Evolutionary conservation across 2,888 invertebrate species (phyloP), one percentile per base, ranked within the genome.

Genomic region (Pyrochroa serraticornis): DNA sequence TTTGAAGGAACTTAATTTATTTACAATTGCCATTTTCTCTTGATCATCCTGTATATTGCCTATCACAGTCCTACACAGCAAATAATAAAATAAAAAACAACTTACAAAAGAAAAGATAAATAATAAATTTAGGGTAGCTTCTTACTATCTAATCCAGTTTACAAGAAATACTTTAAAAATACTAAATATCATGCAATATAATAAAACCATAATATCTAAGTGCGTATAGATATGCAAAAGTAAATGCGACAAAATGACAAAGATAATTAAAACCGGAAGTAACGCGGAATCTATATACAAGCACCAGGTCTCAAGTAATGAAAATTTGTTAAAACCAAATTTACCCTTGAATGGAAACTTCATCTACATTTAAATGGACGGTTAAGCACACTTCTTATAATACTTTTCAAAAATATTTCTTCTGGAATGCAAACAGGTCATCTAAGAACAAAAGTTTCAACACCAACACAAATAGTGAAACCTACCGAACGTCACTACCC

Each of bases 1-100:
- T 14, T 13, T 39, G 33, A 57, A 51, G 51, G 42, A 51, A 57
- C 51, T 57, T 51, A 55, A 47, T 34, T 51, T 34, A 38, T 32
- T 42, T 31, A 34, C 48, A 54, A 46, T 53, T 49, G 49, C 60
- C 50, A 52, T 54, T 43, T 51, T 35, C 47, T 33, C 33, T 38
- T 41, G 30, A 51, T 52, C 41, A 14, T 58, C 53, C 53, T 49
- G 49, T 45, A 58, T 58, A 58, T 65, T 51, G 43, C 68, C 71
- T 74, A 74, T 74, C 77, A 77, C 77, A 77, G 77, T 74, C 66
- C 75, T 75, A 75, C 72, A 74, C 71, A 75, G 73, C 73, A 66
- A 71, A 66, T 65, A 56, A 60, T 48, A 61, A 38, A 65, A 58
- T 37, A 45, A 41, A 30, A 45, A 55, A 49, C 41, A 22, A 22